Conservation (phyloP, 2,888 invertebrate genomes). For the Trichacis sp. region DNA sequence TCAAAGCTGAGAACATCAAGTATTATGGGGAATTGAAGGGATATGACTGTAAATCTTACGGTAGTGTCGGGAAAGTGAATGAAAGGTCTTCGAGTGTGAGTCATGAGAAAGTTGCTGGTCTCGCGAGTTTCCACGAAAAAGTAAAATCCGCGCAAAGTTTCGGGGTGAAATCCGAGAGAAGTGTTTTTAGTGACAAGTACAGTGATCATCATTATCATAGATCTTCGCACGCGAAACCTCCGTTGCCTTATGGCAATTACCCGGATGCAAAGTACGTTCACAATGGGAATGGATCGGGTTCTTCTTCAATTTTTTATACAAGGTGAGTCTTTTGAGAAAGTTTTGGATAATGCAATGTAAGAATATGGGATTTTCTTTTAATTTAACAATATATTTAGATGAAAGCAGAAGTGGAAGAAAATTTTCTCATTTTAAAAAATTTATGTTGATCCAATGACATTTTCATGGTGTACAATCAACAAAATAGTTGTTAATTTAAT, state of each 20-base stretch:
- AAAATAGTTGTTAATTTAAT: no score
- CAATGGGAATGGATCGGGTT: constrained; percentile 71
- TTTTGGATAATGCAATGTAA: no score
- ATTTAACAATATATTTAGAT: no score
- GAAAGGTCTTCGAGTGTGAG: constrained; percentile 54
- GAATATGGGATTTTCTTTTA: no score
- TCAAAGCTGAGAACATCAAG: constrained; percentile 61
- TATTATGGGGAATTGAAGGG: constrained; percentile 65
- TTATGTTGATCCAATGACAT: no score
- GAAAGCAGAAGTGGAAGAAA: no score
- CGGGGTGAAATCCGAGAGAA: constrained; percentile 49
- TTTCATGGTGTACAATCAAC: no score
- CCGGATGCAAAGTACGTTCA: constrained; percentile 72
- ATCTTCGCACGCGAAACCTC: constrained; percentile 55
- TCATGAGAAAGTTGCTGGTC: constrained; percentile 43
- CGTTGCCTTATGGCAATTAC: constrained; percentile 59
- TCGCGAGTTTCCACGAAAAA: constrained; percentile 49
- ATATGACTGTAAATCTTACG: constrained; percentile 62
- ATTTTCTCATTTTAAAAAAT: no score
- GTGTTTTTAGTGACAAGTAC: constrained; percentile 54
- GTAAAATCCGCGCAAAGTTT: constrained; percentile 49
- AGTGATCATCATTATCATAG: constrained; percentile 60
- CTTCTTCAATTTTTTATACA: constrained; percentile 74
- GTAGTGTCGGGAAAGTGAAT: constrained; percentile 59
- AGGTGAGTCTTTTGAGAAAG: constrained; percentile 69